These are phyloP conservation scores for Megaceryle maxima DNA, from an alignment of 2,113 vertebrate species.

Conservation along the genomic window DNA sequence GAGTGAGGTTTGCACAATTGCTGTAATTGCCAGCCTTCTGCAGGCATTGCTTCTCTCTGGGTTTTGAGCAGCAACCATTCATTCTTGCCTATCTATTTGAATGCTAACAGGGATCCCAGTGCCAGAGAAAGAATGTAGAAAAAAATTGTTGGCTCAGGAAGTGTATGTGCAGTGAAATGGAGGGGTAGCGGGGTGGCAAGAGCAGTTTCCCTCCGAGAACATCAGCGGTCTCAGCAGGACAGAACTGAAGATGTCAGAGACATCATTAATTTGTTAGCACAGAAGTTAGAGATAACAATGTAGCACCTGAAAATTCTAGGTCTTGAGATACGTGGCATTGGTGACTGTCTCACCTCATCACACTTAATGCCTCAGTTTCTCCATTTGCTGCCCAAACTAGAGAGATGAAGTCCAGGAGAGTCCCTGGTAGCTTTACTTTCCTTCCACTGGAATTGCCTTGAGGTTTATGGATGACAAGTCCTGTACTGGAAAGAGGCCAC, in stretches of 20 bases:
- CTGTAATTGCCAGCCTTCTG: not conserved
- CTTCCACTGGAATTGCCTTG: not conserved
- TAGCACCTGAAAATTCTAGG: not conserved
- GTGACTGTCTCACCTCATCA: not conserved
- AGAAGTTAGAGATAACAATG: not conserved
- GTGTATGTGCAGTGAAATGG: not conserved
- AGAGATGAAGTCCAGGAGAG: not conserved
- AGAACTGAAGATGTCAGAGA: not conserved
- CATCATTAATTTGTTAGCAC: not conserved
- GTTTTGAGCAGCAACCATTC: not conserved
- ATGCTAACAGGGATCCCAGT: not conserved
- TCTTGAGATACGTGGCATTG: accelerated
- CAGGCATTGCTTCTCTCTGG: not conserved
- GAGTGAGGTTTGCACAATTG: not conserved
- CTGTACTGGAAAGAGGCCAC: not conserved
- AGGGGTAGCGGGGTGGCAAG: not conserved
- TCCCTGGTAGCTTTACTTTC: not conserved
- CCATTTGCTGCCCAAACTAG: not conserved
- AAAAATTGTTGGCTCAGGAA: not conserved
- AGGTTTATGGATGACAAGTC: not conserved
- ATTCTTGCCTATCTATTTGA: not conserved
- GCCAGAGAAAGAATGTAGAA: not conserved
- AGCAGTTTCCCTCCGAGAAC: not conserved
- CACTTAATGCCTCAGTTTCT: not conserved
- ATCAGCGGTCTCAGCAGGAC: not conserved